Conservation (phyloP, 2,888 invertebrate species). For the Miltochrista miniata region DNA sequence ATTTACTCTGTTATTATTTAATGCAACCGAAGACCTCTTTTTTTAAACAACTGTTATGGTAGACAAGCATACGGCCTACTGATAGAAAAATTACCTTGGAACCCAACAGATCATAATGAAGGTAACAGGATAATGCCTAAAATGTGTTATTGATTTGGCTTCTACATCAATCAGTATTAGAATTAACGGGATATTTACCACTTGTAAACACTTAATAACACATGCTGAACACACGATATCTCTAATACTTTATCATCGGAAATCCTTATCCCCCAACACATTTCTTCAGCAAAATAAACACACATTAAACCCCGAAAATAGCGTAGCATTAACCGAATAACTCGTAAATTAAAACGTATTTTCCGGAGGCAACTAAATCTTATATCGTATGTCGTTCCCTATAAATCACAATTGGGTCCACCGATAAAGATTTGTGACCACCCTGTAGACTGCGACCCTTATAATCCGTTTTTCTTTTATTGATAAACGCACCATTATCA, state of each 20-base stretch:
- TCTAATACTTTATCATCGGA: no score
- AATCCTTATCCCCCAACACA: no score
- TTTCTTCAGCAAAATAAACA: no score
- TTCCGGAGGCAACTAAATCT: constrained; percentile 19
- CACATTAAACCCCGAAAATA: background rate
- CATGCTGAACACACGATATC: no score
- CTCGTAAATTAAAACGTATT: constrained; percentile 26
- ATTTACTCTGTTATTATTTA: constrained; percentile 7
- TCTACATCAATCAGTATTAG: no score
- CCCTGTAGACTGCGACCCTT: constrained; percentile 39
- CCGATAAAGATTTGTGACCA: constrained; percentile 60
- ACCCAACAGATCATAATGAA: no score
- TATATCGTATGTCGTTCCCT: constrained; percentile 21
- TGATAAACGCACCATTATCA: constrained; percentile 46
- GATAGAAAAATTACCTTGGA: no score
- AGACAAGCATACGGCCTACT: background rate
- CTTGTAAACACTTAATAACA: no score
- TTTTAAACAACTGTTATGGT: background rate
- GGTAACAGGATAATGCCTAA: no score
- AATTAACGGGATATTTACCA: no score
- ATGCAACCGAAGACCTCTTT: background rate
- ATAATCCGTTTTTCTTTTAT: constrained; percentile 51
- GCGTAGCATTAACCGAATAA: constrained; percentile 1
- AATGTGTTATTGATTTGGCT: no score
- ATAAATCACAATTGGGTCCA: constrained; percentile 39